Evolutionary conservation across 1,140 invertebrate genomes (phyloP).

Genomic region (Ostrea edulis): DNA sequence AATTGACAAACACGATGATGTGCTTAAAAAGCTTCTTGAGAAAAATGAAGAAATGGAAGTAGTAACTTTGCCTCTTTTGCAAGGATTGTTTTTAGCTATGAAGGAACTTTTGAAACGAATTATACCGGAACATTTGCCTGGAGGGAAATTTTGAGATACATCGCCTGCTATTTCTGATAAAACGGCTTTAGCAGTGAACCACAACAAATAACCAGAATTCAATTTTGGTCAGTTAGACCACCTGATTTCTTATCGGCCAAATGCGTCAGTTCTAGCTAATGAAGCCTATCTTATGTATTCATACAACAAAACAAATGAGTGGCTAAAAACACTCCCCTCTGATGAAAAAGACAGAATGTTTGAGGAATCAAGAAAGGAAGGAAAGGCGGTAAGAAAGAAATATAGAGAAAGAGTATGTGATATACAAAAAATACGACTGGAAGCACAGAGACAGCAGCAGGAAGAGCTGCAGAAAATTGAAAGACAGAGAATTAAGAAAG

Average conservation of each 20-base stretch:
- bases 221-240: neutral
- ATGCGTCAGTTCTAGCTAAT: neutral
- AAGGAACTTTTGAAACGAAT: neutral
- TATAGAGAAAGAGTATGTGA: constrained; percentile 49
- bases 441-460: constrained; percentile 38
- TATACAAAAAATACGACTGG: constrained; percentile 48
- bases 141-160: neutral
- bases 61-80: neutral
- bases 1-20: too few species aligned
- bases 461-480: constrained; percentile 43
- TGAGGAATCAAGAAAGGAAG: constrained; percentile 37
- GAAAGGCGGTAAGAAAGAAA: constrained; percentile 41
- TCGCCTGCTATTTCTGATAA: neutral
- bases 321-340: constrained; percentile 39
- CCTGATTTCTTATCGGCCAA: neutral
- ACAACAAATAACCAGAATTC: neutral
- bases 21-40: too few species aligned
- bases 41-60: neutral
- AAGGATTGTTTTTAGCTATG: neutral
- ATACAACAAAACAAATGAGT: constrained; percentile 53
- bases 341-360: constrained; percentile 18
- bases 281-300: constrained; percentile 45
- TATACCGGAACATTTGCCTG: neutral
- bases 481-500: constrained; percentile 7
- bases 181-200: neutral